phyloP scores from a whole-genome alignment of 2,888 invertebrate genomes.

The Synergus itoensis region DNA sequence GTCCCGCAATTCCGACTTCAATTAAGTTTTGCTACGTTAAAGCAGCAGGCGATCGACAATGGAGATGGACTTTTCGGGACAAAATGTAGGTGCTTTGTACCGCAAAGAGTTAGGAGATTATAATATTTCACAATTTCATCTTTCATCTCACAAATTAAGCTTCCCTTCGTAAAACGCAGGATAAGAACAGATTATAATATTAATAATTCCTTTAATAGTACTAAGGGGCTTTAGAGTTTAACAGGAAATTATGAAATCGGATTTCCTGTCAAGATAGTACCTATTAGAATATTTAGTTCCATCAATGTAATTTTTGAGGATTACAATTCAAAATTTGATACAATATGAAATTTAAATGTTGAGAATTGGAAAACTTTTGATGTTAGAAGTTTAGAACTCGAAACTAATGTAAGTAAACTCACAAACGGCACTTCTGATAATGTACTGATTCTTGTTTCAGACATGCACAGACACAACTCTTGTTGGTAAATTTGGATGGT shows the following conservation, averaged over 20 bases:
- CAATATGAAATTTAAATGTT: too few relatives aligned
- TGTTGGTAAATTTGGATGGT: background rate
- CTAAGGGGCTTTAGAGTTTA: background rate
- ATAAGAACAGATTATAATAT: constrained; percentile 18
- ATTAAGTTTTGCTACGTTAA: constrained; percentile 15
- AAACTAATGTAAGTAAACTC: background rate
- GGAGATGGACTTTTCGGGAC: constrained; percentile 33
- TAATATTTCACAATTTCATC: background rate
- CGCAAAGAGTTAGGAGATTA: background rate
- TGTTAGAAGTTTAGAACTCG: background rate
- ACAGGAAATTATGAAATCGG: background rate
- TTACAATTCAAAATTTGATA: too few relatives aligned
- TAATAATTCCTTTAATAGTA: background rate
- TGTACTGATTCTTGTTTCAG: constrained; percentile 11
- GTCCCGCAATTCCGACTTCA: constrained; percentile 15
- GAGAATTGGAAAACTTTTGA: too few relatives aligned
- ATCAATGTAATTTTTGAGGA: too few relatives aligned
- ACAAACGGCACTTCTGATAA: background rate
- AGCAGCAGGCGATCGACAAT: constrained; percentile 28
- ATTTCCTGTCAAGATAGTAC: background rate
- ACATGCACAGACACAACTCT: background rate
- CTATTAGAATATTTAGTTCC: background rate
- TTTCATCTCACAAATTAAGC: background rate
- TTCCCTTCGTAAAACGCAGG: background rate
- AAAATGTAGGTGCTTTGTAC: background rate